phyloP scores from a whole-genome alignment of 1,140 invertebrate species.

The Polyergus mexicanus region DNA sequence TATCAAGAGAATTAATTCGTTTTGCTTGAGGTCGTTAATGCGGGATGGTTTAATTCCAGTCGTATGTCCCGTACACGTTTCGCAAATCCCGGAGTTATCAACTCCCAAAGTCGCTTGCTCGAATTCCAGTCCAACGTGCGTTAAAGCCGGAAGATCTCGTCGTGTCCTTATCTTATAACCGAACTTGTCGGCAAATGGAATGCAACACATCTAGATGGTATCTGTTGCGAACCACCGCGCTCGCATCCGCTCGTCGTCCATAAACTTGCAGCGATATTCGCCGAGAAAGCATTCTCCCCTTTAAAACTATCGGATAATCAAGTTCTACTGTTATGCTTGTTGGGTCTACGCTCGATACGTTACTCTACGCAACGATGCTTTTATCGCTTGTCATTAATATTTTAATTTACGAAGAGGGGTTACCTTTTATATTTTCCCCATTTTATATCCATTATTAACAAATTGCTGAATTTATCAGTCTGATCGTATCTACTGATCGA shows the following conservation, averaged over 20 bases:
- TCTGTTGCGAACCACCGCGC: constrained; percentile 17
- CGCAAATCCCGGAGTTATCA: constrained; percentile 48
- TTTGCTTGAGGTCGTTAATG: constrained; percentile 6
- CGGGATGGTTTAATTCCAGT: neutral
- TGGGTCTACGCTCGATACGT: no score
- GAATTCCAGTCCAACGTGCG: constrained; percentile 71
- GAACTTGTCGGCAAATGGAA: constrained; percentile 54
- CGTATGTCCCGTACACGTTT: constrained; percentile 36
- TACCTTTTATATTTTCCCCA: no score
- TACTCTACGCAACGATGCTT: neutral
- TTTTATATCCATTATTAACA: no score
- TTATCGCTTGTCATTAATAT: neutral
- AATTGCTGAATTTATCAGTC: no score
- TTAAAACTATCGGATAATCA: constrained; percentile 26
- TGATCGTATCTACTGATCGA: no score
- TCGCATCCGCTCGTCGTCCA: neutral
- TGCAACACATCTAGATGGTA: constrained; percentile 55
- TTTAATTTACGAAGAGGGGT: neutral
- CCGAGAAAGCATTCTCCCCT: neutral
- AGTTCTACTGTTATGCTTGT: neutral
- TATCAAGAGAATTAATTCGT: constrained; percentile 20
- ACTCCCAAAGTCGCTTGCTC: constrained; percentile 76
- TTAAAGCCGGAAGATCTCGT: constrained; percentile 52
- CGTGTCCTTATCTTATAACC: constrained; percentile 56
- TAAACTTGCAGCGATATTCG: neutral